Evolutionary conservation across 92 coral and sea anemone species (phyloP).

Genomic region (Umimayanthus chanpuru): DNA sequence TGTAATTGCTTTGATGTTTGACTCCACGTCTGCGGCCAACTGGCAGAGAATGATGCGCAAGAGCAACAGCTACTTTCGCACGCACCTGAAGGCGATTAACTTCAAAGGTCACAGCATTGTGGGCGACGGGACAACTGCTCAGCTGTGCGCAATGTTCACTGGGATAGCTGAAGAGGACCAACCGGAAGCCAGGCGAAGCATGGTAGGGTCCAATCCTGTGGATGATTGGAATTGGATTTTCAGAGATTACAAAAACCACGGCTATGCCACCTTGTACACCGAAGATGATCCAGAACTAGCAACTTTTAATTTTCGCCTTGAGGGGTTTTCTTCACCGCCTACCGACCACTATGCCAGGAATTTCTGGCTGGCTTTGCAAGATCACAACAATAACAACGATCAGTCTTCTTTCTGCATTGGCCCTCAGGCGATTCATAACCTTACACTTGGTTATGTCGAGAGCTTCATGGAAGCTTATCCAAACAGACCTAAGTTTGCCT

Average conservation of each 20-base stretch:
- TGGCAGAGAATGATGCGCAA: constrained; percentile 74
- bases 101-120: constrained; percentile 76
- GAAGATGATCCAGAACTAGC: constrained; percentile 76
- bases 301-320: constrained; percentile 73
- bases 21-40: constrained; percentile 85
- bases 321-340: constrained; percentile 75
- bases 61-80: constrained; percentile 55
- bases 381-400: constrained; percentile 2
- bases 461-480: constrained; percentile 67
- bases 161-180: constrained; percentile 68
- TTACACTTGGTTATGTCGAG: constrained; percentile 63
- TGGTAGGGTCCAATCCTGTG: constrained; percentile 51
- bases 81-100: constrained; percentile 53
- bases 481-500: constrained; percentile 61
- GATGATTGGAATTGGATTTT: constrained; percentile 83
- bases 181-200: constrained; percentile 70
- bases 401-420: constrained; percentile 57
- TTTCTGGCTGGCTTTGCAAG: constrained; percentile 73
- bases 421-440: constrained; percentile 65
- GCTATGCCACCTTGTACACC: constrained; percentile 75
- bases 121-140: constrained; percentile 83
- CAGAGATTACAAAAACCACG: constrained; percentile 58
- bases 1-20: constrained; percentile 75
- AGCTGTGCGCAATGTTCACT: constrained; percentile 81
- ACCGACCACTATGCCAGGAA: constrained; percentile 84